Conservation (phyloP, 2,888 invertebrate genomes). For the Drosophila antonietae region DNA sequence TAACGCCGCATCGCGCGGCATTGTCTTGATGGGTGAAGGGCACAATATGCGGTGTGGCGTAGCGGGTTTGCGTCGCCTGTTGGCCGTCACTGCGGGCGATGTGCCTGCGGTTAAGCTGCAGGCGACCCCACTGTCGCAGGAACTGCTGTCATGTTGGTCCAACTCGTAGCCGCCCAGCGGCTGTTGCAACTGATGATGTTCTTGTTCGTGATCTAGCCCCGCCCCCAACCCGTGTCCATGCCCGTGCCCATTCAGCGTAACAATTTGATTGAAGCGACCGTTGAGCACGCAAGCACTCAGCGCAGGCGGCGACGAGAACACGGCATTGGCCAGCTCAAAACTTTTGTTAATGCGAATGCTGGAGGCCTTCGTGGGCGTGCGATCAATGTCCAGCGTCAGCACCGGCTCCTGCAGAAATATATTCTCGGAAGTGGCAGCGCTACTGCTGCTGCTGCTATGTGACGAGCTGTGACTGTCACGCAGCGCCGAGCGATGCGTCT, state of each 20-base stretch:
- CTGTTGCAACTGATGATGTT: conserved; percentile 11
- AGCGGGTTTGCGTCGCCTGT: conserved; percentile 82
- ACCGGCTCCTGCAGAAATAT: conserved; percentile 85
- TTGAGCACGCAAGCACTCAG: conserved; percentile 74
- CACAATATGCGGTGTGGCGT: conserved; percentile 88
- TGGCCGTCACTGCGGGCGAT: conserved; percentile 32
- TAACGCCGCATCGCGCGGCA: conserved; percentile 52
- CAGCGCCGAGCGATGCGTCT: conserved; percentile 67
- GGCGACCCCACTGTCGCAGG: conserved; percentile 84
- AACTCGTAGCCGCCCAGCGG: conserved; percentile 64
- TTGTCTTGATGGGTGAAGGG: conserved; percentile 82
- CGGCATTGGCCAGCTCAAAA: conserved; percentile 79
- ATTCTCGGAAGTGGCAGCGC: conserved; percentile 77
- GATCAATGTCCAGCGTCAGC: conserved; percentile 83
- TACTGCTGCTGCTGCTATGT: conserved; percentile 73
- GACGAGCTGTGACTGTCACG: conserved; percentile 79
- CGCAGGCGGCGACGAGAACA: conserved; percentile 82
- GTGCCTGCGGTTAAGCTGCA: conserved; percentile 57
- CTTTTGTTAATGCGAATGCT: conserved; percentile 84
- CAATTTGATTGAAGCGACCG: conserved; percentile 84
- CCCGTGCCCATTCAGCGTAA: conserved; percentile 75
- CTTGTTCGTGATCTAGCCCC: conserved; percentile 36
- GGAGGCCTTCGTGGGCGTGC: conserved; percentile 84
- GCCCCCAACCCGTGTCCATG: conserved; percentile 10
- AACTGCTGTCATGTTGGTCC: conserved; percentile 84